phyloP scores from a whole-genome alignment of 2,888 invertebrate genomes.

The Sinotaia quadrata region DNA sequence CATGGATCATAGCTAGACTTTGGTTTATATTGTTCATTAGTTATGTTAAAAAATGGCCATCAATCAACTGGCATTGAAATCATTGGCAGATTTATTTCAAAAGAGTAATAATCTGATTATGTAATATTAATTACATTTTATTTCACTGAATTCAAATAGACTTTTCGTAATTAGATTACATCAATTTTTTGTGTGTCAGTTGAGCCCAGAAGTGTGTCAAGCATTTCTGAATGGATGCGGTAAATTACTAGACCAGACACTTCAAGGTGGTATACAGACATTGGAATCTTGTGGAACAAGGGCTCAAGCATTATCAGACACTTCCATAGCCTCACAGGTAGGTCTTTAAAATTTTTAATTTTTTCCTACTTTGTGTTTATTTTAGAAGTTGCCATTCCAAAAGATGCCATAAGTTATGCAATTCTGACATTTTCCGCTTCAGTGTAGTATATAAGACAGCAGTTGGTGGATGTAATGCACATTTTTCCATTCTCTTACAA shows the following conservation, averaged over 20 bases:
- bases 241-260: constrained; percentile 58
- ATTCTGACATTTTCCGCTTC: neutral
- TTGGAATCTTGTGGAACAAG: constrained; percentile 56
- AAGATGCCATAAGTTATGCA: too few species aligned
- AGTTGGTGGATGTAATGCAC: neutral
- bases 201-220: constrained; percentile 53
- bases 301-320: constrained; percentile 44
- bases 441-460: neutral
- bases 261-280: constrained; percentile 58
- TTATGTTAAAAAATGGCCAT: too few species aligned
- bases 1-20: too few species aligned
- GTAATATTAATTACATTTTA: neutral
- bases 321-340: constrained; percentile 38
- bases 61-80: too few species aligned
- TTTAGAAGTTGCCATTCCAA: too few species aligned
- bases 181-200: constrained; percentile 46
- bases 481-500: neutral
- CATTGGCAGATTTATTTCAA: too few species aligned
- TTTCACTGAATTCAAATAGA: too few species aligned
- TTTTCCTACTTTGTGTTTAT: too few species aligned
- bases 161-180: neutral
- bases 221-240: constrained; percentile 61
- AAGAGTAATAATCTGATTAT: too few species aligned
- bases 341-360: too few species aligned
- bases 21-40: too few species aligned